Evolutionary conservation across 2,113 vertebrate species (phyloP).

Genomic region (Calyptomena viridis): DNA sequence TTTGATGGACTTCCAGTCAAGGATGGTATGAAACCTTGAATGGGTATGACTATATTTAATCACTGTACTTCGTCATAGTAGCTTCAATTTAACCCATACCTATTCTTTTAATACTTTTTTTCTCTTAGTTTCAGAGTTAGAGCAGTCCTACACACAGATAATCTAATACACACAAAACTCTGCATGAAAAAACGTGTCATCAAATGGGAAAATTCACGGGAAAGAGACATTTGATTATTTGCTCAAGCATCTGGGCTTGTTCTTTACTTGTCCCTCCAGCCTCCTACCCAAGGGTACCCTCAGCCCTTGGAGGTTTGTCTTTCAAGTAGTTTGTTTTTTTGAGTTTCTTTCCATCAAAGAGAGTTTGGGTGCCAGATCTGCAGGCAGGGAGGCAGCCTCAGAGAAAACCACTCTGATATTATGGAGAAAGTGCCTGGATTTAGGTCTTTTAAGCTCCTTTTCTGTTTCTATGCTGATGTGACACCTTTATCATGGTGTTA

Average conservation of each 20-base stretch:
- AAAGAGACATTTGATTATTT: not conserved
- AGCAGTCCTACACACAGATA: not conserved
- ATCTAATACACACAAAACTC: not conserved
- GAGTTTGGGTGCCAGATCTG: not conserved
- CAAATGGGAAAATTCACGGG: not conserved
- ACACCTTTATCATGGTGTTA: fast-evolving
- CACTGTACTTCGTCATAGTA: not conserved
- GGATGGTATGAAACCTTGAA: not conserved
- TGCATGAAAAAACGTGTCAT: not conserved
- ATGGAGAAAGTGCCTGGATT: not conserved
- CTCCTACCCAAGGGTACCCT: not conserved
- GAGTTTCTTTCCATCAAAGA: not conserved
- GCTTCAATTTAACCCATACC: not conserved
- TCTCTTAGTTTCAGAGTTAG: not conserved
- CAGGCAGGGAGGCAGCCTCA: not conserved
- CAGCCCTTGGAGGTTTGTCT: not conserved
- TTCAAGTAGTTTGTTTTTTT: not conserved
- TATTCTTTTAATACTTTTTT: not conserved
- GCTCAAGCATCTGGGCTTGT: not conserved
- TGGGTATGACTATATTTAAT: not conserved
- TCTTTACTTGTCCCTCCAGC: not conserved
- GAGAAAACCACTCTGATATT: not conserved
- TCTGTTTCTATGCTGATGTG: not conserved
- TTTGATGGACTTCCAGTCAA: not conserved
- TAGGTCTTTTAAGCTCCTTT: not conserved